Conservation (phyloP, 1,140 invertebrate species). For the Aphaenogaster rudis region DNA sequence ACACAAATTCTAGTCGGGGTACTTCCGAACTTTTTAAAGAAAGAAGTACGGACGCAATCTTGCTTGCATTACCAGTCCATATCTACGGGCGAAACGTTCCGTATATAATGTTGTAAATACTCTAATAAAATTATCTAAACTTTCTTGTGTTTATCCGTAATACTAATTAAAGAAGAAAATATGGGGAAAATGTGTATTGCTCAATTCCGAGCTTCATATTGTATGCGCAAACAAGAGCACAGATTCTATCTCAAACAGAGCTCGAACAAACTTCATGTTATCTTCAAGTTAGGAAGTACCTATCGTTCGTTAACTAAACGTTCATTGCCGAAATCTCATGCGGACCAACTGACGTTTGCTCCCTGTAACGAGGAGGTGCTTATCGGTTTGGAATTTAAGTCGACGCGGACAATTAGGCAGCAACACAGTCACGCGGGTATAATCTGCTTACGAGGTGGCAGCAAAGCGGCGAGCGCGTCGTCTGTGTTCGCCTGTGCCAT, state of each 20-base stretch:
- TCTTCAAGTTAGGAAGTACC: background rate
- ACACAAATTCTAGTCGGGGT: no score
- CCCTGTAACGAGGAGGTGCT: background rate
- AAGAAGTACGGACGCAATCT: no score
- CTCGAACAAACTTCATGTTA: background rate
- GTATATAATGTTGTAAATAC: background rate
- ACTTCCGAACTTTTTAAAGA: no score
- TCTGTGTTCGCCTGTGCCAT: background rate
- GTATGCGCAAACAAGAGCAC: background rate
- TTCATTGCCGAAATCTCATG: slow-evolving; percentile 33
- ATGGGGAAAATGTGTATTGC: background rate
- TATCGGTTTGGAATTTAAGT: slow-evolving; percentile 45
- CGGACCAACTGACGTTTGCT: slow-evolving; percentile 20
- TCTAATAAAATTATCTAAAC: background rate
- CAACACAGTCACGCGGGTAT: slow-evolving; percentile 32
- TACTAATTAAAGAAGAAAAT: background rate
- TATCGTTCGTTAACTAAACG: slow-evolving; percentile 31
- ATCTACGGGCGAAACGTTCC: background rate
- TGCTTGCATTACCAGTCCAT: no score
- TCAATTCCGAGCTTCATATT: background rate
- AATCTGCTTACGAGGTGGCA: slow-evolving; percentile 49
- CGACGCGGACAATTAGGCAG: slow-evolving; percentile 39
- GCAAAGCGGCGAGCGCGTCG: background rate
- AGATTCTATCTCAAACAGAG: background rate
- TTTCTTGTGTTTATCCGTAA: background rate